phyloP scores from a whole-genome alignment of 2,797 vertebrate species.

The Platyrinchus mystaceus region DNA sequence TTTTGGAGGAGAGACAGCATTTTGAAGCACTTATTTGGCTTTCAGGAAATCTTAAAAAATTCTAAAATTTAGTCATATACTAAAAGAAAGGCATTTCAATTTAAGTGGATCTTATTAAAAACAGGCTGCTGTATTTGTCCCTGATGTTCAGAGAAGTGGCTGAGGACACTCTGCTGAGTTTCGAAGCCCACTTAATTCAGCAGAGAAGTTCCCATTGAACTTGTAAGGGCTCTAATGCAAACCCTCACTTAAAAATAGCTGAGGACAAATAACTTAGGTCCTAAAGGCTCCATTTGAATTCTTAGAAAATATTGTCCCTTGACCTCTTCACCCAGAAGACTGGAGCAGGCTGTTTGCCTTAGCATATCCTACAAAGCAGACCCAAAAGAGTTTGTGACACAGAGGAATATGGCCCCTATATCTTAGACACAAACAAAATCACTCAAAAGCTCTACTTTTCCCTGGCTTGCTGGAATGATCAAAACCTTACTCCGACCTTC shows the following conservation, averaged over 20 bases:
- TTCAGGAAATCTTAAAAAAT: background rate
- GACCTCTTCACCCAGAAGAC: slow-evolving; percentile 6
- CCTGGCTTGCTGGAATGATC: slow-evolving; percentile 36
- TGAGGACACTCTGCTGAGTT: background rate
- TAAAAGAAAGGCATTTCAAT: slow-evolving; percentile 9
- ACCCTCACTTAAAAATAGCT: background rate
- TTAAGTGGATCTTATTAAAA: background rate
- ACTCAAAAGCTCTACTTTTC: background rate
- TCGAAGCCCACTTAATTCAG: background rate
- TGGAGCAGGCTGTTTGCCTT: background rate
- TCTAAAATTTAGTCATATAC: background rate
- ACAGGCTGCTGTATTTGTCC: background rate
- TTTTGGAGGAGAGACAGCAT: background rate
- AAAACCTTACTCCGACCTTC: background rate
- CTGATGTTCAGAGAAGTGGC: background rate
- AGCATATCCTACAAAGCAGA: background rate
- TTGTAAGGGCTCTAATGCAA: background rate
- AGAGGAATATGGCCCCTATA: background rate
- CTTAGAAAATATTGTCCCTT: slow-evolving; percentile 13
- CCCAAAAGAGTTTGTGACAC: background rate
- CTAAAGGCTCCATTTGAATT: background rate
- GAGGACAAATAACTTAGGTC: background rate
- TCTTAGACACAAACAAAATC: slow-evolving; percentile 17
- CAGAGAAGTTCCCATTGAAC: background rate
- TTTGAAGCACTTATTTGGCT: background rate